Evolutionary conservation across 2,113 vertebrate species (phyloP).

Genomic region (Periophthalmodon schlosseri): DNA sequence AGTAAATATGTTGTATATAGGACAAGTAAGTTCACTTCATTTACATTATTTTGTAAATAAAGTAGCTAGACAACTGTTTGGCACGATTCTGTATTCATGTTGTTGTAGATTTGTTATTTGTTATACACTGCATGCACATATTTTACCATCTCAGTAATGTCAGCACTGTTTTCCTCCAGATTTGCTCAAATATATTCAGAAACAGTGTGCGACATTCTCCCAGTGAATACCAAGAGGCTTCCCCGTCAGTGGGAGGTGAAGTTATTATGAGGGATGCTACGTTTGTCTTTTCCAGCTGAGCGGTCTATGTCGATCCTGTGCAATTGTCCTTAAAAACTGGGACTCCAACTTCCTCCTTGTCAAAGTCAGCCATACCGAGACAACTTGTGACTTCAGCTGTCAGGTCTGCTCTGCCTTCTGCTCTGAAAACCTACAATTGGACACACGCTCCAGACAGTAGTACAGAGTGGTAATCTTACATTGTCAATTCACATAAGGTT

Average conservation of each 20-base stretch:
- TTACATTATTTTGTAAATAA: background rate
- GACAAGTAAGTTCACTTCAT: background rate
- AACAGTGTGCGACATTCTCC: background rate
- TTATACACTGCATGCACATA: conserved; percentile 3
- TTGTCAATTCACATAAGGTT: conserved; percentile 32
- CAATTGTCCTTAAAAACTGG: conserved; percentile 1
- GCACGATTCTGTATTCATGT: background rate
- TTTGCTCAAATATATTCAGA: conserved; percentile 2
- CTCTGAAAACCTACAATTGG: conserved; percentile 49
- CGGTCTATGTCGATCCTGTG: background rate
- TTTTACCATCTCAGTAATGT: conserved; percentile 11
- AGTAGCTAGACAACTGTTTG: background rate
- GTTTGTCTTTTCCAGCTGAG: background rate
- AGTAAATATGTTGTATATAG: too few relatives aligned
- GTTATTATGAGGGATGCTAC: background rate
- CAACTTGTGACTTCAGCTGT: conserved; percentile 35
- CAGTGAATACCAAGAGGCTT: conserved; percentile 2
- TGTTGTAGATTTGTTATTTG: conserved; percentile 2
- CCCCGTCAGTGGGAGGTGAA: background rate
- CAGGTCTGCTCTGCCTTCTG: conserved; percentile 20
- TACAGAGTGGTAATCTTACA: conserved; percentile 31
- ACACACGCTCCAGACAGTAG: conserved; percentile 22
- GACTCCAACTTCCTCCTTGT: background rate
- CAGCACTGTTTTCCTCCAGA: background rate
- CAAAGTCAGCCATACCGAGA: conserved; percentile 14